Evolutionary conservation across 2,888 invertebrate species (phyloP).

Genomic region (Bimastos eiseni): DNA sequence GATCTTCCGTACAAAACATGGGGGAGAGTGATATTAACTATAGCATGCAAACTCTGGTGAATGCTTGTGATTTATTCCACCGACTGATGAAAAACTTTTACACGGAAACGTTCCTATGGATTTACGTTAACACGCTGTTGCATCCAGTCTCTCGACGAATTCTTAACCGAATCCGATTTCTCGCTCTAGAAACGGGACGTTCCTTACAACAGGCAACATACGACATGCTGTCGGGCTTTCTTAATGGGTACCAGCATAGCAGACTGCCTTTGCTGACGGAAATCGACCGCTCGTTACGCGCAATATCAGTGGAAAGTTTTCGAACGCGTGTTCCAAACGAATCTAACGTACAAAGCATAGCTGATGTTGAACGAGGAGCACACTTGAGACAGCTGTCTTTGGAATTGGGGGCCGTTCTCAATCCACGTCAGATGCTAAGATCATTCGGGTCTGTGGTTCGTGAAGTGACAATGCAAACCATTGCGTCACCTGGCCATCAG

Average conservation of each 20-base stretch:
- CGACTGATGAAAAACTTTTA: slow-evolving; percentile 36
- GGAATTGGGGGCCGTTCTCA: slow-evolving; percentile 39
- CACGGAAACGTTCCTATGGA: slow-evolving; percentile 40
- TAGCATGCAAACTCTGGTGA: background rate
- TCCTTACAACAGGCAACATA: slow-evolving; percentile 32
- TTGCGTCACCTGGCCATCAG: background rate
- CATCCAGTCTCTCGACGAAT: slow-evolving; percentile 37
- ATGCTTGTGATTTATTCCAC: slow-evolving; percentile 17
- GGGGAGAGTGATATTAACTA: too few species aligned
- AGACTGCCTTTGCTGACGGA: background rate
- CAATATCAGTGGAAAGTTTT: background rate
- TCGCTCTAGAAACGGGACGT: slow-evolving; percentile 25
- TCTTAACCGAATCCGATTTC: slow-evolving; percentile 30
- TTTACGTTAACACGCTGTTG: slow-evolving; percentile 37
- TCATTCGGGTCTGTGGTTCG: slow-evolving; percentile 38
- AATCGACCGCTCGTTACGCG: slow-evolving; percentile 10
- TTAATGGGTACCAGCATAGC: slow-evolving; percentile 29
- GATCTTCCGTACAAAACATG: too few species aligned
- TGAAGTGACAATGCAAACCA: slow-evolving; percentile 22
- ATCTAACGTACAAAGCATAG: background rate
- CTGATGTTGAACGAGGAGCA: background rate
- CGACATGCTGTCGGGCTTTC: slow-evolving; percentile 34
- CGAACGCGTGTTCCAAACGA: background rate
- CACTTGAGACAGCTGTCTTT: slow-evolving; percentile 30
- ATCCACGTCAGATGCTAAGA: slow-evolving; percentile 41